Conservation (phyloP, 2,113 vertebrate genomes). For the Onychorhynchus coronatus region DNA sequence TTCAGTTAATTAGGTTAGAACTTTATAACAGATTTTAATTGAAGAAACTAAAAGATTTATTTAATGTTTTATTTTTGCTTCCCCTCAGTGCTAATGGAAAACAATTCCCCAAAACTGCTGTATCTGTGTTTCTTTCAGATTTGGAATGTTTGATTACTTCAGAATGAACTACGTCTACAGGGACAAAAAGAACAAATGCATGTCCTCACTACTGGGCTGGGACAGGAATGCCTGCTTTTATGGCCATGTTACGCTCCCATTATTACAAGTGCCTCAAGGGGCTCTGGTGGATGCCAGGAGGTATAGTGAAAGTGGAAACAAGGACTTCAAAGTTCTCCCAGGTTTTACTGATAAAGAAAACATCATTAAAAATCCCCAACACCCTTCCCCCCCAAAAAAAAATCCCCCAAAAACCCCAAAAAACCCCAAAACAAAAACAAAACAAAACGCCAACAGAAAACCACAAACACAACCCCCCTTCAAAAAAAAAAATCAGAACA, state of each 20-base stretch:
- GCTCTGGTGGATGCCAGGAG: neutral
- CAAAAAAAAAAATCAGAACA: no score
- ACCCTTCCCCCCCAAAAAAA: neutral
- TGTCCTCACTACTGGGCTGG: neutral
- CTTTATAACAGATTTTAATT: neutral
- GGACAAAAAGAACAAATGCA: neutral
- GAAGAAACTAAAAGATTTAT: neutral
- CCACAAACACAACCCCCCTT: neutral
- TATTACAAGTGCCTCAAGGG: neutral
- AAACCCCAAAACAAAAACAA: no score
- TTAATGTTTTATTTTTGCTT: slow-evolving; percentile 4
- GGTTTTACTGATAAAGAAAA: neutral
- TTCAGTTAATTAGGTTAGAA: neutral
- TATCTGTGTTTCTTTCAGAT: neutral
- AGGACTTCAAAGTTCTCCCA: neutral
- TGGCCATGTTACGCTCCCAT: neutral
- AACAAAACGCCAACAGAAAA: neutral
- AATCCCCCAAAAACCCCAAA: no score
- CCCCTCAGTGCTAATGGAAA: neutral
- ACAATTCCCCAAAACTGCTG: neutral
- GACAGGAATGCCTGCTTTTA: neutral
- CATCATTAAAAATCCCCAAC: neutral
- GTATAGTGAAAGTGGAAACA: neutral
- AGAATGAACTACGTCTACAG: neutral
- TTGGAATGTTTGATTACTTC: neutral